phyloP scores from a whole-genome alignment of 1,140 invertebrate species.

The Cotesia chilonis region DNA sequence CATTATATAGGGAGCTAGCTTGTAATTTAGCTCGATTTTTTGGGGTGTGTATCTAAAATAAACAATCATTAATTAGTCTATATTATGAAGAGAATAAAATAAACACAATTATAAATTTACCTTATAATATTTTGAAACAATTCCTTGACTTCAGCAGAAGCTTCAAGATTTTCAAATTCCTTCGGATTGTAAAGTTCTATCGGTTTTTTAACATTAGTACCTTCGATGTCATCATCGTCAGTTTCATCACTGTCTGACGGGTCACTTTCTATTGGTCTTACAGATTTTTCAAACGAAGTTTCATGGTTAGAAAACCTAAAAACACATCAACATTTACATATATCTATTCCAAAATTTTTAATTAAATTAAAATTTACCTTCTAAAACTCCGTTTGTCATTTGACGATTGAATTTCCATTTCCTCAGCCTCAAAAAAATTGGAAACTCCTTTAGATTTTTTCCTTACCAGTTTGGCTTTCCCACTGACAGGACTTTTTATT shows the following conservation, averaged over 20 bases:
- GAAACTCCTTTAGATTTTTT: constrained; percentile 42
- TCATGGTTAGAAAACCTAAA: constrained; percentile 43
- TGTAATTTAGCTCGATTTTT: constrained; percentile 88
- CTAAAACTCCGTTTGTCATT: constrained; percentile 43
- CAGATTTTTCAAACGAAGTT: constrained; percentile 47
- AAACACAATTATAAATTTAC: constrained; percentile 64
- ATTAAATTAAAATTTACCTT: constrained; percentile 39
- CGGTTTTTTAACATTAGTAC: constrained; percentile 59
- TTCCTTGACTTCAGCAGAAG: constrained; percentile 88
- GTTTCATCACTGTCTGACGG: constrained; percentile 59
- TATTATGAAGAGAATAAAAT: background rate
- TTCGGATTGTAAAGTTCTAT: constrained; percentile 81
- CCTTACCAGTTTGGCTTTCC: constrained; percentile 39
- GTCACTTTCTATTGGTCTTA: constrained; percentile 53
- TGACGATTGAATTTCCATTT: constrained; percentile 47
- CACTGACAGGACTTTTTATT: constrained; percentile 55
- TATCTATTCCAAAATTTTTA: background rate
- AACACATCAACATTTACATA: background rate
- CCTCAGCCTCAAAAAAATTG: constrained; percentile 40
- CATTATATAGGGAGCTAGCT: constrained; percentile 93
- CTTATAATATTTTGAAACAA: constrained; percentile 92
- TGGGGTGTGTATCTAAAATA: constrained; percentile 87
- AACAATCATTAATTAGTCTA: background rate
- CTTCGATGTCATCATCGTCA: constrained; percentile 58
- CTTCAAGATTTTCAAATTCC: constrained; percentile 84